These are phyloP conservation scores for Scaptomyza reducta DNA, from an alignment of 2,888 invertebrate genomes.

Conservation along the genomic window DNA sequence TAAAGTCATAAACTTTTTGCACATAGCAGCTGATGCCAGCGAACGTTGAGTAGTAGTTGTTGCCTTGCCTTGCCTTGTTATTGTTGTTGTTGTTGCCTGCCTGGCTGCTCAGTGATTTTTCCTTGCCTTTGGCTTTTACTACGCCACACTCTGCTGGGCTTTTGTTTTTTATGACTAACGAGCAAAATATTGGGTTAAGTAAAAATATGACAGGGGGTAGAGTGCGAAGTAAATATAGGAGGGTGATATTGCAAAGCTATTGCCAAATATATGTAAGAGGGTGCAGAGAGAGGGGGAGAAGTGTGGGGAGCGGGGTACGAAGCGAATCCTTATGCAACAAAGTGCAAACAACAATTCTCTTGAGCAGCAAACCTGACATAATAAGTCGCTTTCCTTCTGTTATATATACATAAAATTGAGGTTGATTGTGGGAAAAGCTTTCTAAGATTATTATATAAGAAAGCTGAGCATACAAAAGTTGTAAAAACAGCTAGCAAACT, in stretches of 20 bases:
- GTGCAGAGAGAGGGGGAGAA: background rate
- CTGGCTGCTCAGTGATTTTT: slow-evolving; percentile 72
- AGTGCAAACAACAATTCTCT: slow-evolving; percentile 35
- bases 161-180: slow-evolving; percentile 78
- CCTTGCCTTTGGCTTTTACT: slow-evolving; percentile 77
- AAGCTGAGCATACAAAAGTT: no score
- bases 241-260: slow-evolving; percentile 1
- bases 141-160: slow-evolving; percentile 67
- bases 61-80: slow-evolving; percentile 33
- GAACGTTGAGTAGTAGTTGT: slow-evolving; percentile 45
- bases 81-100: slow-evolving; percentile 34
- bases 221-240: slow-evolving; percentile 11
- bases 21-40: slow-evolving; percentile 74
- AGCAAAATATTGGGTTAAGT: slow-evolving; percentile 79
- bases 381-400: slow-evolving; percentile 19
- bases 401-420: no score
- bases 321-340: background rate
- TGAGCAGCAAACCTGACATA: slow-evolving; percentile 36
- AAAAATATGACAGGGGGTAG: slow-evolving; percentile 30
- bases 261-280: background rate
- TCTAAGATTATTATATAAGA: no score
- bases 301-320: background rate
- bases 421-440: no score
- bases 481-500: no score
- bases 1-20: slow-evolving; percentile 80